phyloP scores from a whole-genome alignment of 2,888 invertebrate genomes.

The Metallyticus violacea region DNA sequence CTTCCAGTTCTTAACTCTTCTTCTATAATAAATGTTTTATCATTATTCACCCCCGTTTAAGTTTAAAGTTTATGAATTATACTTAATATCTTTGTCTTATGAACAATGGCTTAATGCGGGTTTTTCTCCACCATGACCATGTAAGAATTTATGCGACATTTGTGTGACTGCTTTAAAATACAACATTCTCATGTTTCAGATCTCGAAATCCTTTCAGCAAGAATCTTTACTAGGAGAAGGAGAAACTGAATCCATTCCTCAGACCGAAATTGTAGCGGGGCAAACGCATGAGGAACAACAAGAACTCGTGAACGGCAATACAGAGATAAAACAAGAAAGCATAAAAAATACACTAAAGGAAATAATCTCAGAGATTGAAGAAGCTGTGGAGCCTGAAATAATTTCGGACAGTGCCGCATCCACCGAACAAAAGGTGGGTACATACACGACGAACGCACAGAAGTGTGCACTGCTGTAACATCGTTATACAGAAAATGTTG shows the following conservation, averaged over 20 bases:
- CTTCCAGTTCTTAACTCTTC: too few species aligned
- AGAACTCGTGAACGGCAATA: slow-evolving; percentile 7
- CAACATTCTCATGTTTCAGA: slow-evolving; percentile 14
- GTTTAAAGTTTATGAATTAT: too few species aligned
- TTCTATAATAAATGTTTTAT: too few species aligned
- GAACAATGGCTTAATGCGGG: too few species aligned
- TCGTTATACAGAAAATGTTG: too few species aligned
- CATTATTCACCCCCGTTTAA: too few species aligned
- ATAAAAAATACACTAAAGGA: slow-evolving; percentile 57
- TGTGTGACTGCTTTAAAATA: too few species aligned
- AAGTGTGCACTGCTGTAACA: too few species aligned
- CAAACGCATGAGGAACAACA: neutral
- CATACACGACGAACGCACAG: too few species aligned
- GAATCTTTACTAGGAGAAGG: neutral
- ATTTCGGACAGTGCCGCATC: slow-evolving; percentile 17
- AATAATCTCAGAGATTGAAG: slow-evolving; percentile 60
- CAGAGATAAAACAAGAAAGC: slow-evolving; percentile 52
- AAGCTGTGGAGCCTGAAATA: slow-evolving; percentile 43
- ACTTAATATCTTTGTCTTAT: too few species aligned
- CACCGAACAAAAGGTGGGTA: neutral
- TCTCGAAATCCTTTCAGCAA: slow-evolving; percentile 18
- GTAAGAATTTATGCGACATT: too few species aligned
- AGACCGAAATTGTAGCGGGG: neutral
- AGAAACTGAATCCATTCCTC: neutral
- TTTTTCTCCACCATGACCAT: too few species aligned